phyloP scores from a whole-genome alignment of 2,113 vertebrate genomes.

The Spheniscus mendiculus region DNA sequence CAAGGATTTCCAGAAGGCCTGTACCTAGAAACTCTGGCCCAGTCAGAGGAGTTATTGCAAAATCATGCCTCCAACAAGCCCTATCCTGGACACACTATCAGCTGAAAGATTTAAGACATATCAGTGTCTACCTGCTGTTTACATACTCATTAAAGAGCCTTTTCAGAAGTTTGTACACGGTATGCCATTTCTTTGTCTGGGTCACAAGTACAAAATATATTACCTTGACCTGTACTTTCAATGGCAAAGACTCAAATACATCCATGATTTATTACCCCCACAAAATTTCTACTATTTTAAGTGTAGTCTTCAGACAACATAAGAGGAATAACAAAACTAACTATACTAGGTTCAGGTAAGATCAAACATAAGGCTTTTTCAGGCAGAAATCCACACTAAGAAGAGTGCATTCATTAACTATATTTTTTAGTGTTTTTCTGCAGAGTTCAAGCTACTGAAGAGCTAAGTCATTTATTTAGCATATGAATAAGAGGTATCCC shows the following conservation, averaged over 20 bases:
- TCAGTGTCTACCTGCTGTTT: background rate
- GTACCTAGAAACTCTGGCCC: background rate
- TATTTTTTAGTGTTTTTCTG: background rate
- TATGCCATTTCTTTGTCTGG: background rate
- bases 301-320: background rate
- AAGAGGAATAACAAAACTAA: no score
- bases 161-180: background rate
- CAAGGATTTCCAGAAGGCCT: background rate
- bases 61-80: background rate
- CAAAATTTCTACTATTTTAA: background rate
- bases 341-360: no score
- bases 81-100: background rate
- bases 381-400: background rate
- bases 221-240: conserved; percentile 1
- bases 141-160: background rate
- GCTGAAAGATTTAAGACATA: background rate
- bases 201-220: background rate
- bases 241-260: background rate
- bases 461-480: background rate
- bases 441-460: background rate
- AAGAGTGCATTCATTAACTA: background rate
- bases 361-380: background rate
- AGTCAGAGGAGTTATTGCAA: background rate
- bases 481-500: background rate
- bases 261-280: background rate